These are phyloP conservation scores for Pachycephus smyrnensis DNA, from an alignment of 2,888 invertebrate genomes.

Conservation along the genomic window DNA sequence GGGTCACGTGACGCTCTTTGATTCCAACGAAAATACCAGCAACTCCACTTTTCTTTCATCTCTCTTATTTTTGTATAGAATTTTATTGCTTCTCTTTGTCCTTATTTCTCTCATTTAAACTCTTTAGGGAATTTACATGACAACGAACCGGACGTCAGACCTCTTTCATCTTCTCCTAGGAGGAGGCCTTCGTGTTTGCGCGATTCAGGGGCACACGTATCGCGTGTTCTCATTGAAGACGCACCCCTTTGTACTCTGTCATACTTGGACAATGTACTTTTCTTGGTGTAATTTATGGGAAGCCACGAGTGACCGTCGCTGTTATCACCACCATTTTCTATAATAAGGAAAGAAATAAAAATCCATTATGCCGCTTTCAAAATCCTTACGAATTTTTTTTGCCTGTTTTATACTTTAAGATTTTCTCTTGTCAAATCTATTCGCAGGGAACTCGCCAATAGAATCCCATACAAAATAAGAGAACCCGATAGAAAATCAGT, in stretches of 20 bases:
- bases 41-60: neutral
- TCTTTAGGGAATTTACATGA: neutral
- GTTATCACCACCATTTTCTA: neutral
- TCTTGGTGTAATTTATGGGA: neutral
- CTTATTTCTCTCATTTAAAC: neutral
- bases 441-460: neutral
- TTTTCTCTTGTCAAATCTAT: neutral
- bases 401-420: neutral
- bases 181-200: neutral
- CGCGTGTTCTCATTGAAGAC: neutral
- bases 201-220: neutral
- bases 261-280: neutral
- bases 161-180: neutral
- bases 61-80: neutral
- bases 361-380: no score
- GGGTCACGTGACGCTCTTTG: slow-evolving; percentile 5
- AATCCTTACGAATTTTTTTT: neutral
- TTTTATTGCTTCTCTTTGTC: neutral
- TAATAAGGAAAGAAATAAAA: no score
- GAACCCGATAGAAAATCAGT: neutral
- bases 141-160: slow-evolving; percentile 5
- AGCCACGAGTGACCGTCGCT: neutral
- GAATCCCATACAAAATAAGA: neutral
- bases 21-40: slow-evolving; percentile 4
- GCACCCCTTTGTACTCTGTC: neutral